Percentiles rank a stretch among this genome's conserved stretches.
Conservation (phyloP, 2,113 vertebrate genomes). For the Cathartes aura region DNA sequence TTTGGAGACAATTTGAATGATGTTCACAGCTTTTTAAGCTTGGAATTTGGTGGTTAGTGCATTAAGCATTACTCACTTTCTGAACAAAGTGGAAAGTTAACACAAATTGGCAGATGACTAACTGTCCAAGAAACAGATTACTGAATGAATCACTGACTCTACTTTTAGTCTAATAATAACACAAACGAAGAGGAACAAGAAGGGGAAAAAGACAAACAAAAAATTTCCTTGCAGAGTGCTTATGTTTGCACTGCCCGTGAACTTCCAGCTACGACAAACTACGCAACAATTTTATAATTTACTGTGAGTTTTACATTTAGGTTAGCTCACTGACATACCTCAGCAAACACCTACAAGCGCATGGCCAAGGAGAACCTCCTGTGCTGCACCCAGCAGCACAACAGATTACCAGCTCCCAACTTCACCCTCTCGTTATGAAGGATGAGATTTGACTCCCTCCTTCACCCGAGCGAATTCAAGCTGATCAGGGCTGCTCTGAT, state of each 20-base stretch:
- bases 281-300: not conserved
- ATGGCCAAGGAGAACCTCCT: not conserved
- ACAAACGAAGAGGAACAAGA: conserved; percentile 49
- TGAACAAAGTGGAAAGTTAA: conserved; percentile 71
- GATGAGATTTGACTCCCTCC: not conserved
- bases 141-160: conserved; percentile 74
- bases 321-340: not conserved
- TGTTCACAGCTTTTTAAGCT: conserved; percentile 49
- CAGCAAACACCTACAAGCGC: not conserved
- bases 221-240: not conserved
- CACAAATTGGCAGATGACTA: conserved; percentile 72
- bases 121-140: conserved; percentile 72
- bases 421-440: not conserved
- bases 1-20: not conserved
- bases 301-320: not conserved
- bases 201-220: conserved; percentile 11
- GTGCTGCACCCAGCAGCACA: not conserved
- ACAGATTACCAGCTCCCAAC: not conserved
- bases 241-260: not conserved
- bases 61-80: conserved; percentile 66
- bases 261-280: not conserved
- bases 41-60: conserved; percentile 64
- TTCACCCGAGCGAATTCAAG: not conserved
- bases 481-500: not conserved
- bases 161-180: conserved; percentile 57